Base-by-base conservation (phyloP, 2,888 invertebrate genomes). In the Amphipoea oculea region DNA sequence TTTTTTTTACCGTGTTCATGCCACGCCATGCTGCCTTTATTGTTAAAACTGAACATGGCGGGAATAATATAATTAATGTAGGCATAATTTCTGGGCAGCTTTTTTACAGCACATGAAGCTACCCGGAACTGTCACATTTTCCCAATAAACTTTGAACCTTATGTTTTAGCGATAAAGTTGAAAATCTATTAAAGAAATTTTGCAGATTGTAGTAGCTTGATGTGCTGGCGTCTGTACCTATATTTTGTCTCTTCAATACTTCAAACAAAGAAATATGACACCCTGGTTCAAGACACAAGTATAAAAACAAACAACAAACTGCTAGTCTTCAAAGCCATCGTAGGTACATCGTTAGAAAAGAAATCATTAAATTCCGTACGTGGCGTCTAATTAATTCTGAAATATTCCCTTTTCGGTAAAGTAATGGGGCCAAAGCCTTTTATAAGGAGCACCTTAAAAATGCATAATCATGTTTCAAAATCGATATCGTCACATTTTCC, bases 391-490 rank as follows among this genome's bases (percentile, higher is more conserved):
- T 85, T 17, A 81, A 81, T 66, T 73, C 67, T 57, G 36, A 73
- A 79, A 79, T 67, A 67, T 79, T 83, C 65, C 54, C 23, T 79
- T 71, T 40, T 60, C 11, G 40, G n/a, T 57, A 65, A 72, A 66
- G 42, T 73, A 80, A 77, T 48, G 63, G 73, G 20, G 48, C 12
- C 63, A 78, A 73, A 36, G 69, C 66, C 42, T 51, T 68, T 71
- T 67, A 74, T 62, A 36, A 79, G 57, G 9, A 57, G n/a, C 42
- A 74, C 42, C 72, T 71, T 72, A 87, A 88, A 89, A 89, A 78
- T 90, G 88, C 89, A 89, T 89, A 89, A 40, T 90, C 88, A 86
- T 88, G 87, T 86, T 82, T 75, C 84, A 82, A 86, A 89, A 90
- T 92, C 90, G 85, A 92, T 91, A 89, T 75, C 65, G 72, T 78